A percentile compares a stretch with the other conserved stretches of the same genome.
Evolutionary conservation across 2,113 vertebrate species (phyloP).

Genomic region (Crotalus viridis): DNA sequence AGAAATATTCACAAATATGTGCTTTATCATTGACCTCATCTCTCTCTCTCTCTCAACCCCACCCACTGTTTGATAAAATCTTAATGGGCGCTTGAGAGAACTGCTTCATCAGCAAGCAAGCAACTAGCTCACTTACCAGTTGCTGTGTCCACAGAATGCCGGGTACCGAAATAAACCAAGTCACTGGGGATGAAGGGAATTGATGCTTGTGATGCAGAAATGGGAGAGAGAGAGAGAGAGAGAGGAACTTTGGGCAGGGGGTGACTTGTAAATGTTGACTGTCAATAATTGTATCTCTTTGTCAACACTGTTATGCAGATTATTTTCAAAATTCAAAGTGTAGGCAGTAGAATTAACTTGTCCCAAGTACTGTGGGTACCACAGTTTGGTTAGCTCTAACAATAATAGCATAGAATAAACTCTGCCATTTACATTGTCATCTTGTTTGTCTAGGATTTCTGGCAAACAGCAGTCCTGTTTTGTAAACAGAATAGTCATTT

Average conservation of each 20-base stretch:
- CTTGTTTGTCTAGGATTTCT: neutral
- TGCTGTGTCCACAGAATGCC: constrained; percentile 5
- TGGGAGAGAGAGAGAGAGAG: neutral
- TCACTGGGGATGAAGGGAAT: neutral
- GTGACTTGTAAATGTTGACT: neutral
- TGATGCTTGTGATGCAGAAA: neutral
- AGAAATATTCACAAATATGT: constrained; percentile 8
- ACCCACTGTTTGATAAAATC: neutral
- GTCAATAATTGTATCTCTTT: neutral
- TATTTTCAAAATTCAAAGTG: constrained; percentile 2
- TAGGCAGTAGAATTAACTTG: neutral
- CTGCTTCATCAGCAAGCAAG: neutral
- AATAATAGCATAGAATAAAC: neutral
- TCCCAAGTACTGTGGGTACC: neutral
- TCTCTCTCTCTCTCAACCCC: neutral
- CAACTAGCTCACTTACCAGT: neutral
- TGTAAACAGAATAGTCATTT: neutral
- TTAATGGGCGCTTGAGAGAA: neutral
- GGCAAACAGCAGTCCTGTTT: neutral
- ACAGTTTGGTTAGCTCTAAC: neutral
- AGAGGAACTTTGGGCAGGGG: neutral
- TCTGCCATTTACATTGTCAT: neutral
- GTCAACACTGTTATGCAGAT: neutral
- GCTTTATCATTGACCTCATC: neutral
- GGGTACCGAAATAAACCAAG: neutral